phyloP scores from a whole-genome alignment of 2,113 vertebrate genomes.

The Hyperopisus bebe region DNA sequence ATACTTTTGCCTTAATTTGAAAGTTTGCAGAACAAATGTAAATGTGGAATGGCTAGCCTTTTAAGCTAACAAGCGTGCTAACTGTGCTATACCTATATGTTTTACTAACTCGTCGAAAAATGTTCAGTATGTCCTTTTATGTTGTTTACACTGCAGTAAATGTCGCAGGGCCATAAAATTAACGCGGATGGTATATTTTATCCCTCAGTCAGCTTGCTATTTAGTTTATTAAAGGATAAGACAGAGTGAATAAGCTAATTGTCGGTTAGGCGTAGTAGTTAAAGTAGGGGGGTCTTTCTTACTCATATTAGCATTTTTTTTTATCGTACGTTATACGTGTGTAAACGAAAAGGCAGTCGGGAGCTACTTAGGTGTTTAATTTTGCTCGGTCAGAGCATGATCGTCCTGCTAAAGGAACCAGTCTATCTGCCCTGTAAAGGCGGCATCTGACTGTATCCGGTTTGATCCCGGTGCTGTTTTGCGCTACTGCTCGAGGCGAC shows the following conservation, averaged over 20 bases:
- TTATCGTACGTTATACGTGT: neutral
- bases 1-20: neutral
- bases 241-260: neutral
- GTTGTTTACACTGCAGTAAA: neutral
- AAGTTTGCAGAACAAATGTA: neutral
- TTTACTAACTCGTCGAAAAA: neutral
- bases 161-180: neutral
- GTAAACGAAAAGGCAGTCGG: neutral
- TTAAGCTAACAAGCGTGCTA: conserved; percentile 1
- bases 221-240: neutral
- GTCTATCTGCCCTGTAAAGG: neutral
- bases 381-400: neutral
- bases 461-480: neutral
- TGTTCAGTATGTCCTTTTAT: neutral
- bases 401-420: neutral
- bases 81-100: neutral
- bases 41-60: neutral
- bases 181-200: neutral
- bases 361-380: neutral
- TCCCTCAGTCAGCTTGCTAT: neutral
- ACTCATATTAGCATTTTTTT: neutral
- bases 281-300: neutral
- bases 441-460: conserved; percentile 7
- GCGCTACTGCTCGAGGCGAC: neutral
- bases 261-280: neutral